Evolutionary conservation across 2,113 vertebrate genomes (phyloP), one percentile per base, ranked within the genome.

Genomic region (Microcebus murinus): DNA sequence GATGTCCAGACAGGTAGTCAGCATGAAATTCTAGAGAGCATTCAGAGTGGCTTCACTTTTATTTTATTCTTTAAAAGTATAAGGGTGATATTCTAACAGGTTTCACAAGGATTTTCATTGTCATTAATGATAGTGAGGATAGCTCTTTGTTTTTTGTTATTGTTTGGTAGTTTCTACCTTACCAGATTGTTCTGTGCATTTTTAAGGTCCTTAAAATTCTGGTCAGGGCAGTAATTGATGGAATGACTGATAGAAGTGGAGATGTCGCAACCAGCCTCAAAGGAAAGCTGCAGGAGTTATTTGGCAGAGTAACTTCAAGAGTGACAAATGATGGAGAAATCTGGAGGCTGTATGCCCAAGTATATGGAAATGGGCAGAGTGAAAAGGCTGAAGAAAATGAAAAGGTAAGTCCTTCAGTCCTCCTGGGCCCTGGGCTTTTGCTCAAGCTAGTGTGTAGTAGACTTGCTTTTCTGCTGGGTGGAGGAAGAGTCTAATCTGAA

Each of bases 271-370:
- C 93, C 2, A 81, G 97, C 42, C 98, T 99, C 61, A 98, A 94
- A 82, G 95, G 98, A 67, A 99, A 99, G 95, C 82, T 99, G 90
- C 99, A 98, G 96, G 99, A 99, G 95, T 99, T 99, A 12, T 96
- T 99, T 34, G 99, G 99, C 34, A 98, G 99, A 96, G 98, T 99
- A 96, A 99, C 99, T 29, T 98, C 99, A n/a, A 98, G 98, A 94
- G 99, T 99, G 97, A 99, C 99, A 90, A 98, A 97, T 1, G 99
- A 99, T 55, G 98, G 98, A 3, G 98, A 99, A 34, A 96, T 99
- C 95, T 99, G 99, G 99, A 99, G 97, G 93, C 98, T 99, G 92
- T 99, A 99, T 20, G 99, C 99, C 11, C 97, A 31, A 9, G 97
- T 99, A 1, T 99, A 99, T 45, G 99, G 99, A 39, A 98, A 99